phyloP scores from a whole-genome alignment of 2,888 invertebrate species.

The Amphipyra berbera region DNA sequence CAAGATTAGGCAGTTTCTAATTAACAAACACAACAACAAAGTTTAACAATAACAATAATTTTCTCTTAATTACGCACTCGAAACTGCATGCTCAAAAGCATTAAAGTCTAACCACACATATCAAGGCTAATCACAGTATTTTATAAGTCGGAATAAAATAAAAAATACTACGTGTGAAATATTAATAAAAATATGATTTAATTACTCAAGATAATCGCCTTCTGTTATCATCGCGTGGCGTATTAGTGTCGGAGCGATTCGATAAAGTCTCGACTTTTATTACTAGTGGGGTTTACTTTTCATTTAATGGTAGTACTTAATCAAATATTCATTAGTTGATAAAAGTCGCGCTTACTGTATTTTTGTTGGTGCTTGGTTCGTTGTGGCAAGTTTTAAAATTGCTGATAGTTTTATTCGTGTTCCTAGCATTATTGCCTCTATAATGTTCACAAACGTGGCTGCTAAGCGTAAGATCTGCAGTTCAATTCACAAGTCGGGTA shows the following conservation, averaged over 20 bases:
- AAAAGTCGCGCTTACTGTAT: conserved; percentile 52
- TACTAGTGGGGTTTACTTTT: conserved; percentile 53
- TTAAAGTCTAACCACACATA: conserved; percentile 49
- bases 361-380: conserved; percentile 16
- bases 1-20: conserved; percentile 36
- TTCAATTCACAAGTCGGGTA: no score
- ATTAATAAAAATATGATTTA: conserved; percentile 71
- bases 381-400: conserved; percentile 5
- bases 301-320: conserved; percentile 63
- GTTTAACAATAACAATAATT: conserved; percentile 51
- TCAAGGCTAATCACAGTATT: conserved; percentile 46
- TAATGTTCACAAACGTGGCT: no score
- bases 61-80: conserved; percentile 35
- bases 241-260: conserved; percentile 78
- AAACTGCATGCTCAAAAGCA: conserved; percentile 56
- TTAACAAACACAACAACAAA: conserved; percentile 37
- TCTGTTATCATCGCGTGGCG: conserved; percentile 80
- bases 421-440: neutral
- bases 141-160: conserved; percentile 38
- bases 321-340: conserved; percentile 71
- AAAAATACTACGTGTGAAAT: conserved; percentile 63
- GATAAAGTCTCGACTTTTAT: conserved; percentile 71
- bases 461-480: no score
- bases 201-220: conserved; percentile 78
- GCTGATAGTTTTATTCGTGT: neutral